Percentiles rank a stretch among this genome's conserved stretches.
Evolutionary conservation across 1,140 invertebrate species (phyloP).

Genomic region (Drosophila sechellia): DNA sequence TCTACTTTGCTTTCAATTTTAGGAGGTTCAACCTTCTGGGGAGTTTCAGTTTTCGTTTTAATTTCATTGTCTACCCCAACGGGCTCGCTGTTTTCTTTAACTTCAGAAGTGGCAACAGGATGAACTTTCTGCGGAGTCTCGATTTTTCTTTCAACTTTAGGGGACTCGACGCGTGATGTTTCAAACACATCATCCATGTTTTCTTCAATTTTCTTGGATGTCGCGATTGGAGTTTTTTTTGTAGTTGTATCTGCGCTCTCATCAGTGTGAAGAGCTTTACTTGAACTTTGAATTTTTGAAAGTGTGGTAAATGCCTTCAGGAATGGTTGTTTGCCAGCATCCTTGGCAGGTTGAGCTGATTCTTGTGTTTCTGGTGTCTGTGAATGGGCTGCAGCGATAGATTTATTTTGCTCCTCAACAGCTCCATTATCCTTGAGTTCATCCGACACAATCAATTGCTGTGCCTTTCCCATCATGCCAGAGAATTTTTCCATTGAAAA

Average conservation of each 20-base stretch:
- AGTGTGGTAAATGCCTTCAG: conserved; percentile 4
- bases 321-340: neutral
- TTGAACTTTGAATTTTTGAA: neutral
- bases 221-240: neutral
- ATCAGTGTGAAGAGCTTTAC: neutral
- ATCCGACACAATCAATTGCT: neutral
- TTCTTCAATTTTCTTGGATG: neutral
- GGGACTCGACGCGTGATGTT: neutral
- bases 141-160: neutral
- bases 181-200: neutral
- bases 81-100: no score
- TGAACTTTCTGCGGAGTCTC: neutral
- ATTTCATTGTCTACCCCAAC: no score
- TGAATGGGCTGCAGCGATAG: no score
- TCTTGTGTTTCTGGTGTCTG: neutral
- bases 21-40: neutral
- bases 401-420: neutral
- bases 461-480: neutral
- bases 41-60: neutral
- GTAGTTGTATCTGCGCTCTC: neutral
- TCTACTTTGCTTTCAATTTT: neutral
- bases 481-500: neutral
- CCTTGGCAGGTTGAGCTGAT: neutral
- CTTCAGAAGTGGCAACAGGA: no score
- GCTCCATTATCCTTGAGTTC: neutral